Percentiles rank a stretch among this genome's conserved stretches.
Conservation (phyloP, 2,113 vertebrate genomes). For the Polypterus bichir region DNA sequence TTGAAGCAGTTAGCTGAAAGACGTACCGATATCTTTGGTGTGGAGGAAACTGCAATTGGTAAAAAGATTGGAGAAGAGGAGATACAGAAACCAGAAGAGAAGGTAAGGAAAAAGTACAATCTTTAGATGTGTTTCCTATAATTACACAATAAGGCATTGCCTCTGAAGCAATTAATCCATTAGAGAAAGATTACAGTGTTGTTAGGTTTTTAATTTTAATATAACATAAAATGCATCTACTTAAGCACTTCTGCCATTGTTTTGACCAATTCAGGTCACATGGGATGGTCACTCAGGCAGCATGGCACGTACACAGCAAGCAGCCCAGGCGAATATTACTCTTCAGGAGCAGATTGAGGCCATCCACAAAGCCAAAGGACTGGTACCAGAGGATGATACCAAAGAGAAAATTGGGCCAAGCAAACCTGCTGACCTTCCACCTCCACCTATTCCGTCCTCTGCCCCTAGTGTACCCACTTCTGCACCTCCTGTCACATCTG, state of each 20-base stretch:
- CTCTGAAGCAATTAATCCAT: too few relatives aligned
- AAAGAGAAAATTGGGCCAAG: conserved; percentile 97
- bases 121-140: too few relatives aligned
- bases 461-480: conserved; percentile 59
- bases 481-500: conserved; percentile 44
- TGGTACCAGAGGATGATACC: conserved; percentile 89
- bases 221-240: too few relatives aligned
- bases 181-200: too few relatives aligned
- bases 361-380: conserved; percentile 95
- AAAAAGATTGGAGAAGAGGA: conserved; percentile 98
- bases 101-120: conserved; percentile 48
- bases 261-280: conserved; percentile 59
- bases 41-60: conserved; percentile 94
- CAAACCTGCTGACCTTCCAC: conserved; percentile 78
- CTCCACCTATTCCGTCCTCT: conserved; percentile 53
- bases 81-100: conserved; percentile 97
- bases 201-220: too few relatives aligned
- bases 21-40: conserved; percentile 96
- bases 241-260: too few relatives aligned
- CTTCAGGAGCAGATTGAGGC: conserved; percentile 97
- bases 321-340: conserved; percentile 96
- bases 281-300: conserved; percentile 97
- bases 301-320: conserved; percentile 96
- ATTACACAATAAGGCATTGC: too few relatives aligned
- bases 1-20: conserved; percentile 95